Evolutionary conservation across 2,888 invertebrate genomes (phyloP).

Genomic region (Cantharis lateralis): DNA sequence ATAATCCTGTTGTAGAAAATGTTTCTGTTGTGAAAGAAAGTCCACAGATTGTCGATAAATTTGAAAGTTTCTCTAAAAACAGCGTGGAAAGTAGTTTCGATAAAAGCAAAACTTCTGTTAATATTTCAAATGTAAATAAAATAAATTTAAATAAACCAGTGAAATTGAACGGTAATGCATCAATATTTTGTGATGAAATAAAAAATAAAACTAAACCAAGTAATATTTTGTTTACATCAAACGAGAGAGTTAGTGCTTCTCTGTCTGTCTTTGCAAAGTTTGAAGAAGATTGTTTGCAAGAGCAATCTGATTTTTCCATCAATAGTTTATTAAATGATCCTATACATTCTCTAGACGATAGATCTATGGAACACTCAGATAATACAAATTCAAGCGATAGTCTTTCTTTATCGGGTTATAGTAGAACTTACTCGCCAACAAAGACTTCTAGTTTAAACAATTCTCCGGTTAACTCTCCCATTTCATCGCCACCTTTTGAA

Average conservation of each 20-base stretch:
- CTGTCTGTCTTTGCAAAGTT: conserved; percentile 8
- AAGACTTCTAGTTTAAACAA: neutral
- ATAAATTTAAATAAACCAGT: neutral
- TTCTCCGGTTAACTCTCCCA: neutral
- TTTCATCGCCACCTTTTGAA: conserved; percentile 13
- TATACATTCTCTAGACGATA: neutral
- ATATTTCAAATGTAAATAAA: neutral
- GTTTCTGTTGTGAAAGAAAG: neutral
- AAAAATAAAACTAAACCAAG: neutral
- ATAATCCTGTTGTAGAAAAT: neutral
- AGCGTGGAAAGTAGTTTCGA: neutral
- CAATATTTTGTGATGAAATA: neutral
- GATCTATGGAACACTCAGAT: neutral
- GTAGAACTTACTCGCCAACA: neutral
- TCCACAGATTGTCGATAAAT: neutral
- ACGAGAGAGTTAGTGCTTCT: conserved; percentile 9
- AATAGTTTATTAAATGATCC: conserved; percentile 11
- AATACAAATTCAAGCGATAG: conserved; percentile 12
- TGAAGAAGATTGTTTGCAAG: neutral
- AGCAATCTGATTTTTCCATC: conserved; percentile 3
- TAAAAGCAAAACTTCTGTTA: neutral
- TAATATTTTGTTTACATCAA: conserved; percentile 14
- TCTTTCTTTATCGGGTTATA: neutral
- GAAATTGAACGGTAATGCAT: neutral
- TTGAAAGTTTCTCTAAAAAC: neutral